Percentiles rank a stretch among this genome's conserved stretches.
These are phyloP conservation scores for Rhagologus leucostigma DNA, from an alignment of 2,113 vertebrate species.

Conservation along the genomic window DNA sequence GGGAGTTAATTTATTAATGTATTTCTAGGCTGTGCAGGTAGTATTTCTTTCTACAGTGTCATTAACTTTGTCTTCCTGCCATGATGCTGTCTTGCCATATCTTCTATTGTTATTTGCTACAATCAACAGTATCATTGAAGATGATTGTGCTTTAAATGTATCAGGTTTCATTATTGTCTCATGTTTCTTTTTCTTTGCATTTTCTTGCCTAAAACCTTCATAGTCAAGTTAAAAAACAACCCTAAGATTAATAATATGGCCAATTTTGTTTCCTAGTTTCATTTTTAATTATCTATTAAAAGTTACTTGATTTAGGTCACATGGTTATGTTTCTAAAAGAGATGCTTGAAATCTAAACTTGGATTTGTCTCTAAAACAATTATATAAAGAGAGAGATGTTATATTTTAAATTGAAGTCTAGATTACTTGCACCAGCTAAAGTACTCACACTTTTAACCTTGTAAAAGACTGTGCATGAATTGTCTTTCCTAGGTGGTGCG, in stretches of 20 bases:
- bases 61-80: slow-evolving; percentile 22
- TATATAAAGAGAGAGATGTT: neutral
- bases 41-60: slow-evolving; percentile 13
- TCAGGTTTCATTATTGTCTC: neutral
- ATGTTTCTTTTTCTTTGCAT: neutral
- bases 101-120: neutral
- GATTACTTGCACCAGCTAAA: neutral
- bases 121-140: neutral
- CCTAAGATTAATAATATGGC: neutral
- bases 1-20: neutral
- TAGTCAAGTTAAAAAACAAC: neutral
- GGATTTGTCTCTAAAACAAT: neutral
- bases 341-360: neutral
- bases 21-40: neutral
- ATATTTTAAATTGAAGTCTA: neutral
- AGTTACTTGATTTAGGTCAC: neutral
- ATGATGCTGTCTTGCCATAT: neutral
- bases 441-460: neutral
- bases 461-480: neutral
- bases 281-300: neutral
- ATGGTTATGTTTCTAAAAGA: neutral
- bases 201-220: neutral
- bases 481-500: slow-evolving; percentile 83
- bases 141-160: neutral
- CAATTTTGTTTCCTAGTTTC: neutral